Percentiles rank a stretch among this genome's conserved stretches.
phyloP scores from a whole-genome alignment of 2,113 vertebrate genomes.

The Myrmecobius fasciatus region DNA sequence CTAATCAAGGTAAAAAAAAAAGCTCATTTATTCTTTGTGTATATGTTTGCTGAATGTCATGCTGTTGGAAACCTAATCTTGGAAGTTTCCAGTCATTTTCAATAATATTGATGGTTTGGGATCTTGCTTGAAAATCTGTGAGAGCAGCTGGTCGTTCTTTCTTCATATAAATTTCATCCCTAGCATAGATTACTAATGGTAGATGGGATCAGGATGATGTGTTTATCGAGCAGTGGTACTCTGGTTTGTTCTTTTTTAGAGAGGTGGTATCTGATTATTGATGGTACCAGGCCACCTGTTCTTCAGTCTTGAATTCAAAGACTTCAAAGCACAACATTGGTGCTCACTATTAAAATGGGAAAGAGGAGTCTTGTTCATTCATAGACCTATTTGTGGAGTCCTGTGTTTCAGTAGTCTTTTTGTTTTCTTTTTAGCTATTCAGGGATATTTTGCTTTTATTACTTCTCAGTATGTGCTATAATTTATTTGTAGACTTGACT shows the following conservation, averaged over 20 bases:
- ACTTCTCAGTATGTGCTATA: neutral
- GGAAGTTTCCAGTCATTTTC: neutral
- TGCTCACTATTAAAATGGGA: neutral
- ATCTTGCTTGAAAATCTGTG: neutral
- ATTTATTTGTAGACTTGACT: neutral
- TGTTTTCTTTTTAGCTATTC: neutral
- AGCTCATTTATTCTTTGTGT: neutral
- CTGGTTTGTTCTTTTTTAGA: neutral
- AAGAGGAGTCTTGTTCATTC: neutral
- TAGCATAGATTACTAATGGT: neutral
- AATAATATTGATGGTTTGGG: neutral
- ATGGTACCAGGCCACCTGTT: neutral
- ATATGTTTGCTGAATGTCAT: neutral
- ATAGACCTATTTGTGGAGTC: neutral
- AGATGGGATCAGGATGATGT: neutral
- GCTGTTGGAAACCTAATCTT: neutral
- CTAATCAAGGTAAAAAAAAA: conserved; percentile 81
- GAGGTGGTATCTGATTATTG: neutral
- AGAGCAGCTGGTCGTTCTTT: neutral
- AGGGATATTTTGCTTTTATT: neutral
- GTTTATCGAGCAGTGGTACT: neutral
- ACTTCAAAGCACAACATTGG: neutral
- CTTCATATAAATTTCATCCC: neutral
- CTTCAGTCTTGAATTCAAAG: neutral
- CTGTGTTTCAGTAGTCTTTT: neutral